Evolutionary conservation across 2,888 invertebrate species (phyloP).

Genomic region (Pardosa pseudoannulata): DNA sequence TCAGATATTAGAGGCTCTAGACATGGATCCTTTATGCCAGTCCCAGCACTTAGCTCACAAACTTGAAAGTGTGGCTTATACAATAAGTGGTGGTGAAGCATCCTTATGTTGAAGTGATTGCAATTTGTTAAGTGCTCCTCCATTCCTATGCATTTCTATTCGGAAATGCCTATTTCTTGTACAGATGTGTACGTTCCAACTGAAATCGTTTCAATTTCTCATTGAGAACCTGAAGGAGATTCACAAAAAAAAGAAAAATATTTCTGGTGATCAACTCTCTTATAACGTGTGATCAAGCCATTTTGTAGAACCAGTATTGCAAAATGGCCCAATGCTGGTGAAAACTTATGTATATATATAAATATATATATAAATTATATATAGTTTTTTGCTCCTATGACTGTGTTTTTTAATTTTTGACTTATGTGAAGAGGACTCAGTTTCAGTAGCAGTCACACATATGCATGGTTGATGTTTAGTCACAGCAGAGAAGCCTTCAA

Average conservation of each 20-base stretch:
- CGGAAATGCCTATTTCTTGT: slow-evolving; percentile 31
- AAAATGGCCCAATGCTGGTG: slow-evolving; percentile 13
- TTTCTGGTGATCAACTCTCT: slow-evolving; percentile 16
- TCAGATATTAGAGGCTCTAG: slow-evolving; percentile 89
- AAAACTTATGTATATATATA: slow-evolving; percentile 37
- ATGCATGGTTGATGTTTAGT: slow-evolving; percentile 56
- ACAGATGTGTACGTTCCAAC: slow-evolving; percentile 37
- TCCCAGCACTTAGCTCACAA: slow-evolving; percentile 95
- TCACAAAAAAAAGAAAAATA: no score
- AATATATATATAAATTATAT: slow-evolving; percentile 59
- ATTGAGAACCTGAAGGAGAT: slow-evolving; percentile 1
- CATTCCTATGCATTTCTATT: slow-evolving; percentile 42
- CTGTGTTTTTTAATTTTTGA: slow-evolving; percentile 50
- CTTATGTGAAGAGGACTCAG: slow-evolving; percentile 18
- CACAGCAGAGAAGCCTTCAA: slow-evolving; percentile 18
- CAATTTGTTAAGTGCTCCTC: slow-evolving; percentile 25
- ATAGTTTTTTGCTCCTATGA: slow-evolving; percentile 58
- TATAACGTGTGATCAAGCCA: slow-evolving; percentile 66
- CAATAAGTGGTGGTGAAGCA: slow-evolving; percentile 90
- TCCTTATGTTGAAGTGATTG: slow-evolving; percentile 52
- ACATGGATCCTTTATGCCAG: slow-evolving; percentile 87
- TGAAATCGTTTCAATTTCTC: slow-evolving; percentile 27
- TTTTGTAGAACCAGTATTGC: slow-evolving; percentile 38
- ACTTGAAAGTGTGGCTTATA: slow-evolving; percentile 94
- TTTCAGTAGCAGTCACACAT: slow-evolving; percentile 22